Evolutionary conservation across 30 jellyfish, hydroid and myxozoan species (phyloP).

Genomic region (Pseudorhiza aurosa): DNA sequence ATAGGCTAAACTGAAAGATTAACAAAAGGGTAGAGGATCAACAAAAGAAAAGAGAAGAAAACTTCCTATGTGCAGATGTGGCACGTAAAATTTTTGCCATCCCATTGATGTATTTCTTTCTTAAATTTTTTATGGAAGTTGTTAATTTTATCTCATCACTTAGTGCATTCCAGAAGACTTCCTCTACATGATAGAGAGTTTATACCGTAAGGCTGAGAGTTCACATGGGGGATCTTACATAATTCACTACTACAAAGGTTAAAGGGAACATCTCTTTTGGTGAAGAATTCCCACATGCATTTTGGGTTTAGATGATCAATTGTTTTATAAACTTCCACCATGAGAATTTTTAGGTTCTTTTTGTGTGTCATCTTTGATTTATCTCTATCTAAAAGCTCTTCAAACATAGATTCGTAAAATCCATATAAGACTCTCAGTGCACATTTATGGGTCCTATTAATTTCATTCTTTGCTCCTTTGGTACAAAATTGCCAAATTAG

Average conservation of each 20-base stretch:
- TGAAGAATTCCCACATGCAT: slow-evolving; percentile 12
- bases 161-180: slow-evolving; percentile 3
- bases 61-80: too few species aligned
- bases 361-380: slow-evolving; percentile 29
- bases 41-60: too few species aligned
- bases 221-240: slow-evolving; percentile 11
- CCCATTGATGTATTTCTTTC: slow-evolving; percentile 33
- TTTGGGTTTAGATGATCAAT: slow-evolving; percentile 43
- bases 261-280: slow-evolving; percentile 18
- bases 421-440: slow-evolving; percentile 31
- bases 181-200: neutral
- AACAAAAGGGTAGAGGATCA: too few species aligned
- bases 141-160: slow-evolving; percentile 11
- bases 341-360: slow-evolving; percentile 37
- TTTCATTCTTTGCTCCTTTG: slow-evolving; percentile 34
- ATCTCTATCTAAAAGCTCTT: slow-evolving; percentile 34
- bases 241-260: slow-evolving; percentile 1
- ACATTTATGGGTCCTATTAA: slow-evolving; percentile 40
- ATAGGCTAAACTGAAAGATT: too few species aligned
- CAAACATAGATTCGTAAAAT: slow-evolving; percentile 44
- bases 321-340: slow-evolving; percentile 28
- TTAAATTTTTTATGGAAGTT: neutral
- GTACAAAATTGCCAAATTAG: slow-evolving; percentile 34
- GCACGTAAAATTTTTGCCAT: slow-evolving; percentile 35
- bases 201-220: slow-evolving; percentile 2